phyloP scores from a whole-genome alignment of 35 echinoderm and acorn worm species.

The Stichopus chloronotus region DNA sequence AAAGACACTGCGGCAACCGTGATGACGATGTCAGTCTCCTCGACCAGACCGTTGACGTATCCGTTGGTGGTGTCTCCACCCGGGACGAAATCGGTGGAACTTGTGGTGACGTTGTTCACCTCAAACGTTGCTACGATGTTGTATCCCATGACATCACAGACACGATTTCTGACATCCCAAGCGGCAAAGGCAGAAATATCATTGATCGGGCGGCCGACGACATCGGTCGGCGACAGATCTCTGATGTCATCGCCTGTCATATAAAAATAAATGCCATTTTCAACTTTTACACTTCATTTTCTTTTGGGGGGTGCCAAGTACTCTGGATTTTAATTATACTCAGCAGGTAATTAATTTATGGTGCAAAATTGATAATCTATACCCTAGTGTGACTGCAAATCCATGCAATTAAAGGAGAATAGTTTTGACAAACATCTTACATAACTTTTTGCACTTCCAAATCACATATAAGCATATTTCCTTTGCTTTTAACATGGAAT shows the following conservation, averaged over 20 bases:
- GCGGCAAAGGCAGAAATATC: not conserved
- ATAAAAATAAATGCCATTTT: not conserved
- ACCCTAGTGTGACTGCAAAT: too few relatives aligned
- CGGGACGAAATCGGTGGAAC: not conserved
- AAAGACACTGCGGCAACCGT: not conserved
- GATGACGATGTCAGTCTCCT: not conserved
- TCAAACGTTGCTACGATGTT: conserved; percentile 25
- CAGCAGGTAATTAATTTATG: not conserved
- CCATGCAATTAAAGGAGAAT: too few relatives aligned
- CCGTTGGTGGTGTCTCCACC: not conserved
- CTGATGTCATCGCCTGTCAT: not conserved
- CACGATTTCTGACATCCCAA: not conserved
- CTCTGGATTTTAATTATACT: too few relatives aligned
- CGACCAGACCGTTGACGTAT: not conserved
- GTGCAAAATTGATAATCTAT: too few relatives aligned
- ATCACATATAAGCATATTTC: too few relatives aligned
- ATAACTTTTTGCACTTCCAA: too few relatives aligned
- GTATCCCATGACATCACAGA: conserved; percentile 76
- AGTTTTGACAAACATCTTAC: too few relatives aligned
- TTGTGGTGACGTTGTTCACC: not conserved
- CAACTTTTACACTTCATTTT: too few relatives aligned
- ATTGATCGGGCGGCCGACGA: conserved; percentile 7
- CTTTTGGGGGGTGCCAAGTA: too few relatives aligned
- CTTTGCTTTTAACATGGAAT: too few relatives aligned
- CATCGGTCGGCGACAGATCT: conserved; percentile 49